Base-by-base conservation (phyloP, 2,113 vertebrate genomes). In the Callipepla squamata region DNA sequence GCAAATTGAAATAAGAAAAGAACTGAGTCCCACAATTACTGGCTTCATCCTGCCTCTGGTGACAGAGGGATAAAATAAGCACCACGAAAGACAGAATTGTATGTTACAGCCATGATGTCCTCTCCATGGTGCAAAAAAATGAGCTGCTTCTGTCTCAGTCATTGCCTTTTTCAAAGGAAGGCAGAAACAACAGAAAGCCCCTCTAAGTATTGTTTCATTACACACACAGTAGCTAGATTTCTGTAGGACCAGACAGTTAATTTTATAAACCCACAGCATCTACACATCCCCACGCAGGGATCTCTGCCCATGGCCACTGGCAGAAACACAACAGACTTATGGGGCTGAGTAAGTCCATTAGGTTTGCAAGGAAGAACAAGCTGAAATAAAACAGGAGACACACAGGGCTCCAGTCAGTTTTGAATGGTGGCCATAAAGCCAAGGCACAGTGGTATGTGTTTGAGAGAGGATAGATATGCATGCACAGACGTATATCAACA, bases 301-400 rank as follows among this genome's bases (percentile, higher is more conserved):
- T 36, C 34, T 58, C 50, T 93, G 38, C 91, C 79, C 95, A 63
- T 59, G 22, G 40, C 18, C 0, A 7, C 81, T 95, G 90, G 68
- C 95, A 85, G 45, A 87, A 84, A 23, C 62, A 83, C 65, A 36
- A 81, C 57, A 25, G 34, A 79, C 47, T 34, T 36, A 51, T 45
- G 84, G 51, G 77, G 66, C 89, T 59, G 34, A 42, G 3, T 58
- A 67, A 80, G 32, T 65, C 77, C 82, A 34, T 78, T 47, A 80
- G 51, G 38, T 57, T 76, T 70, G 90, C 70, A 89, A 55, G 28
- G 67, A 91, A 77, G 65, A 77, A 76, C 57, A 87, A 77, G 78
- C 89, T 85, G 34, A 82, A 73, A 68, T 85, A 62, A 76, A 92
- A 70, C n/a, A 9, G 45, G 70, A 61, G 45, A 66, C 30, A 14